Base-by-base conservation (phyloP, 2,888 invertebrate genomes). In the Dinocampus coccinellae region DNA sequence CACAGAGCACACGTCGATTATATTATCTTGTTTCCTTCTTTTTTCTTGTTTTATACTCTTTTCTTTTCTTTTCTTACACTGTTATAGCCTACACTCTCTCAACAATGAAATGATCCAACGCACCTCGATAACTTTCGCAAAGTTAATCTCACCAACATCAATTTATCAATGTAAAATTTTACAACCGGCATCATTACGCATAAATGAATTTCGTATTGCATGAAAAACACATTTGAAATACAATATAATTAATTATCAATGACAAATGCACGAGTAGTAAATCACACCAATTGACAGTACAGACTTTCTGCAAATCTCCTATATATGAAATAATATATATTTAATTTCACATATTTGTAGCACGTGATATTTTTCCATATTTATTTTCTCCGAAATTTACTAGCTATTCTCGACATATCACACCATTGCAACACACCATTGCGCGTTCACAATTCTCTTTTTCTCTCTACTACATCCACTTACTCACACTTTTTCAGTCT, bases 81-180 rank as follows among this genome's bases (percentile, higher is more conserved):
- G n/a, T n/a, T n/a, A n/a, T n/a, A n/a, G n/a, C n/a, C n/a, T n/a
- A n/a, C n/a, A n/a, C n/a, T n/a, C n/a, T n/a, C 9, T 1, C 34
- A 58, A 10, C 58, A 58, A 29, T 34, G 33, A 58, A 58, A n/a
- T 34, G 34, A 58, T 29, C 29, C 26, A 58, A 58, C 58, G 33
- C 16, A 29, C 58, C 34, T 0, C 1, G 24, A 24, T 29, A 57
- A 13, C n/a, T 29, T 29, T n/a, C 57, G 3, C 57, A 57, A 29
- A 2, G 26, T 26, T 13, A 57, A 57, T 29, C 13, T 58, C n/a
- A n/a, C 58, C 13, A 29, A 6, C 10, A 58, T 29, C n/a, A 58
- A 58, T 58, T 58, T 34, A 58, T 34, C 16, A n/a, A 29, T 33
- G n/a, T 16, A n/a, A 33, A 58, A 58, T 58, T 33, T 16, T 34